Conservation (phyloP, 2,797 vertebrate genomes). For the Smutsia gigantea region DNA sequence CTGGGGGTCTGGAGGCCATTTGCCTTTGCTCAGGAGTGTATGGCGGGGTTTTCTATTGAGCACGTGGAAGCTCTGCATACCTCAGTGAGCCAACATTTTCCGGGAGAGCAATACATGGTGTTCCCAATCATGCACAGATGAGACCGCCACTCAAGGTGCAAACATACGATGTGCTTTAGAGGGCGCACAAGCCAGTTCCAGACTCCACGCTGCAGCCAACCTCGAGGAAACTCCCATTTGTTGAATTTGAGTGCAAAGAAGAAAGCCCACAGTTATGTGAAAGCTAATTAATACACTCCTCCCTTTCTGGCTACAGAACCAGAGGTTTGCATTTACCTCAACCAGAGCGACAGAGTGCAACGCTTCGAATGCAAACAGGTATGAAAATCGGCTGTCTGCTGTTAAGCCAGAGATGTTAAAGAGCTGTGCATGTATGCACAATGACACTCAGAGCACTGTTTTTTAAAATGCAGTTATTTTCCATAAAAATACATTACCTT, state of each 20-base stretch:
- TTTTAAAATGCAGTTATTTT: not conserved
- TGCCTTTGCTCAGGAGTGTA: not conserved
- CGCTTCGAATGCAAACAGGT: not conserved
- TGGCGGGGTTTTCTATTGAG: not conserved
- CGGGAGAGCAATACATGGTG: too few relatives aligned
- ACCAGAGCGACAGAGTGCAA: not conserved
- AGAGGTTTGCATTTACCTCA: not conserved
- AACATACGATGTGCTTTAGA: not conserved
- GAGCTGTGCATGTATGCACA: not conserved
- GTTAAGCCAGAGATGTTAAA: not conserved
- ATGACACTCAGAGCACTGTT: not conserved
- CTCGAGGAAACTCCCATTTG: not conserved
- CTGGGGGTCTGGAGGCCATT: not conserved
- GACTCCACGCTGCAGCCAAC: not conserved
- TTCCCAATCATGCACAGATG: not conserved
- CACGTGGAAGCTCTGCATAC: not conserved
- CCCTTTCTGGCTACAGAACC: not conserved
- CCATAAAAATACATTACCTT: not conserved
- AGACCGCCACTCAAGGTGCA: not conserved
- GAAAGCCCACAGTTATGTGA: not conserved
- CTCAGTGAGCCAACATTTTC: not conserved
- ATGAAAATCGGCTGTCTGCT: not conserved
- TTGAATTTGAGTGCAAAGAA: slow-evolving; percentile 25
- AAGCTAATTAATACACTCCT: not conserved
- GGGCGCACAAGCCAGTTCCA: not conserved